A percentile compares a stretch with the other conserved stretches of the same genome.
These are phyloP conservation scores for Brachionus sp. DNA, from an alignment of 1,140 invertebrate species.

Conservation along the genomic window DNA sequence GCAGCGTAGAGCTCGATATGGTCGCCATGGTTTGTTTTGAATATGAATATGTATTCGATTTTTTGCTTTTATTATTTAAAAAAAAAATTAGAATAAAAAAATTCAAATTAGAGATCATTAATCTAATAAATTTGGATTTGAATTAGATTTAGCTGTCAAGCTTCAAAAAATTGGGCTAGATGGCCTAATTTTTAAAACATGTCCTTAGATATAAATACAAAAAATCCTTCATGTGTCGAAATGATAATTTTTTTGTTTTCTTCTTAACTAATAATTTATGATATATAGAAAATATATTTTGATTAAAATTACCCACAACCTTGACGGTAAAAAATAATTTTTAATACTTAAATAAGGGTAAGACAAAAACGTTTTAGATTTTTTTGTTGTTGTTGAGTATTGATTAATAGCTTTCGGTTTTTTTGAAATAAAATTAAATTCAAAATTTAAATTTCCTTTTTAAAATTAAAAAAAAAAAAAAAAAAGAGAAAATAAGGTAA, in stretches of 20 bases:
- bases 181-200: not conserved
- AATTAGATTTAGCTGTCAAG: not conserved
- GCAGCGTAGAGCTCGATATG: conserved; percentile 9
- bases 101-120: not conserved
- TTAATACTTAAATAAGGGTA: too few relatives aligned
- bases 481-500: too few relatives aligned
- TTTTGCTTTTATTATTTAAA: too few relatives aligned
- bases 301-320: too few relatives aligned
- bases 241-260: not conserved
- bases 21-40: conserved; percentile 37
- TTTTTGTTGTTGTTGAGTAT: too few relatives aligned
- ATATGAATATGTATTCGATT: not conserved
- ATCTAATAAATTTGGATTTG: not conserved
- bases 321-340: too few relatives aligned
- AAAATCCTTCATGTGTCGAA: not conserved
- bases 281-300: too few relatives aligned
- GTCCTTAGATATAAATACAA: not conserved
- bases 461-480: too few relatives aligned
- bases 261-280: not conserved
- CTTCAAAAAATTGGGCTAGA: not conserved
- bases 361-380: too few relatives aligned
- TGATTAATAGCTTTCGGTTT: too few relatives aligned
- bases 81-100: conserved; percentile 16
- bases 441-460: too few relatives aligned
- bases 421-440: too few relatives aligned